Evolutionary conservation across 2,797 vertebrate genomes (phyloP).

Genomic region (Intellagama lesueurii): DNA sequence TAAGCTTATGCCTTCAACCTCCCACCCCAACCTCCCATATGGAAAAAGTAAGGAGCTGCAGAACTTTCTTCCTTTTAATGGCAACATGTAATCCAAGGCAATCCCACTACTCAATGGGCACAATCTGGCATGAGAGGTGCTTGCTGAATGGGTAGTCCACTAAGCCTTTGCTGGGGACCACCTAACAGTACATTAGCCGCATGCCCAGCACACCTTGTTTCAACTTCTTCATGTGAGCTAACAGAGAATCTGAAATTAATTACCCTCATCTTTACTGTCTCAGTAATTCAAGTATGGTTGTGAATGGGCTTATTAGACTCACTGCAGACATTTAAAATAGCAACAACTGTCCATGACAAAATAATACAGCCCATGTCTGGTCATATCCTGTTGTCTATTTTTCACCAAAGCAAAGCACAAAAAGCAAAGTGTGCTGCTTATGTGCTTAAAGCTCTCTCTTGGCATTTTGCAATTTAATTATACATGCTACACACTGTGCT

Average conservation of each 20-base stretch:
- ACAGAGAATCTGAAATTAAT: conserved; percentile 9
- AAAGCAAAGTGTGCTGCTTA: neutral
- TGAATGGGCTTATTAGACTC: neutral
- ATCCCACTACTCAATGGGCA: conserved; percentile 24
- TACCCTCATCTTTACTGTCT: no score
- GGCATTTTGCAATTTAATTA: no score
- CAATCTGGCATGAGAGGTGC: neutral
- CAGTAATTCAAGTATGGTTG: neutral
- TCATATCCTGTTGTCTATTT: neutral
- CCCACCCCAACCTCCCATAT: conserved; percentile 1
- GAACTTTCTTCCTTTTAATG: neutral
- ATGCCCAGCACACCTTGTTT: neutral
- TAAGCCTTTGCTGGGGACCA: neutral
- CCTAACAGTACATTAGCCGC: neutral
- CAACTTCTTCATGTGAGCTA: neutral
- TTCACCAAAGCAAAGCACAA: neutral
- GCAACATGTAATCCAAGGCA: conserved; percentile 18
- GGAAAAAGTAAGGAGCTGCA: conserved; percentile 33
- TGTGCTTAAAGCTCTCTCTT: no score
- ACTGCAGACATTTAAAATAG: neutral
- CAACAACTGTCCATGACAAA: neutral
- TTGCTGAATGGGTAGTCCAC: neutral
- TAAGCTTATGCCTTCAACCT: neutral
- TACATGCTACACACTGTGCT: neutral
- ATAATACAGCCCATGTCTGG: neutral